These are phyloP conservation scores for Gadus macrocephalus DNA, from an alignment of 2,113 vertebrate species.

Conservation along the genomic window DNA sequence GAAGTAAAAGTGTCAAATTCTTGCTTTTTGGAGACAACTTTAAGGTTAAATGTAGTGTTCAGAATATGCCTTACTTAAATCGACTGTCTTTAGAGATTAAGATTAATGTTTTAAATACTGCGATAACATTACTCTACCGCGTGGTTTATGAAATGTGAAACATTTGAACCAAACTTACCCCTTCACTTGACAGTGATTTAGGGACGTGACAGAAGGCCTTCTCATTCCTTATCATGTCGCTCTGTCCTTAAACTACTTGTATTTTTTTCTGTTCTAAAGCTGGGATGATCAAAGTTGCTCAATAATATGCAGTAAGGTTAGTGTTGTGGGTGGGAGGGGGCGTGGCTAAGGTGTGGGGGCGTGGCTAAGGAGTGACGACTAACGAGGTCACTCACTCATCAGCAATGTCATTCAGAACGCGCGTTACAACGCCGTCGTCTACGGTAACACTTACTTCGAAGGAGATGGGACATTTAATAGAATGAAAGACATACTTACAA, in stretches of 20 bases:
- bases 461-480: conserved; percentile 9
- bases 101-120: conserved; percentile 3
- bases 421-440: conserved; percentile 45
- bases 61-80: conserved; percentile 47
- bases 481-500: no score
- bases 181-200: no score
- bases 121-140: not conserved
- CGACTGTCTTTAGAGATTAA: no score
- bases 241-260: no score
- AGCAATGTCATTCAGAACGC: conserved; percentile 47
- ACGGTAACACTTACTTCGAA: conserved; percentile 27
- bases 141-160: no score
- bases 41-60: conserved; percentile 1
- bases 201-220: no score
- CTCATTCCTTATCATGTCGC: no score
- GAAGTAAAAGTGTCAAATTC: conserved; percentile 21
- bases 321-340: conserved; percentile 24
- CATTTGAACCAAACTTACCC: no score
- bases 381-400: conserved; percentile 52
- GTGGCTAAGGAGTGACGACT: conserved; percentile 55
- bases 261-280: conserved; percentile 39
- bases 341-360: conserved; percentile 27
- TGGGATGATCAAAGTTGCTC: conserved; percentile 40
- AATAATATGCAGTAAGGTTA: conserved; percentile 66
- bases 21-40: conserved; percentile 1